These are phyloP conservation scores for Drosophila equinoxialis DNA, from an alignment of 1,140 invertebrate species.

Conservation along the genomic window DNA sequence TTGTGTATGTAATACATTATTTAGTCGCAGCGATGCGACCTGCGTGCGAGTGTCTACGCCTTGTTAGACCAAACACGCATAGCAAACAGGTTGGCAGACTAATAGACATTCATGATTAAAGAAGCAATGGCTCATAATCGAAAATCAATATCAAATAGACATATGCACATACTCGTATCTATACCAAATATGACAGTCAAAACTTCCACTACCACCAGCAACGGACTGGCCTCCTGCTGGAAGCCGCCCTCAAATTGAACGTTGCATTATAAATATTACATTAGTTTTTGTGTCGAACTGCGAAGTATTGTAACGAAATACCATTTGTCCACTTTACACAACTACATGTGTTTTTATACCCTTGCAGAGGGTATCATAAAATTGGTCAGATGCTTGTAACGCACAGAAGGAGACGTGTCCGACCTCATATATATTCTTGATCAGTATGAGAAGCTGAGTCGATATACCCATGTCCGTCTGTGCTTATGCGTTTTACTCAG, in stretches of 20 bases:
- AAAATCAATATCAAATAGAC: constrained; percentile 65
- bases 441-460: too few relatives aligned
- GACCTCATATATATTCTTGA: too few relatives aligned
- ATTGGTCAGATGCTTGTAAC: too few relatives aligned
- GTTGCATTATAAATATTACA: constrained; percentile 65
- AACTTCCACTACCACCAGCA: constrained; percentile 40
- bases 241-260: background rate
- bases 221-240: constrained; percentile 30
- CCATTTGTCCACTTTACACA: constrained; percentile 20
- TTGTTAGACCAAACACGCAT: constrained; percentile 67
- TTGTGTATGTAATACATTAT: constrained; percentile 35
- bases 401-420: too few relatives aligned
- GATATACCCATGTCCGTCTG: too few relatives aligned
- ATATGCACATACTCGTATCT: constrained; percentile 16
- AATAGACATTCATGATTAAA: constrained; percentile 24
- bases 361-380: too few relatives aligned
- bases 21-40: constrained; percentile 14
- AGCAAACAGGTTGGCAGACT: constrained; percentile 68
- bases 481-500: too few relatives aligned
- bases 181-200: constrained; percentile 52
- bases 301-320: constrained; percentile 42
- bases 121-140: constrained; percentile 63
- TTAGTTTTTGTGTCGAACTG: constrained; percentile 48
- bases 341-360: constrained; percentile 12
- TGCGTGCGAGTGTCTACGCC: constrained; percentile 30